Evolutionary conservation across 2,113 vertebrate genomes (phyloP), one percentile per base, ranked within the genome.

Genomic region (Scatophagus argus): DNA sequence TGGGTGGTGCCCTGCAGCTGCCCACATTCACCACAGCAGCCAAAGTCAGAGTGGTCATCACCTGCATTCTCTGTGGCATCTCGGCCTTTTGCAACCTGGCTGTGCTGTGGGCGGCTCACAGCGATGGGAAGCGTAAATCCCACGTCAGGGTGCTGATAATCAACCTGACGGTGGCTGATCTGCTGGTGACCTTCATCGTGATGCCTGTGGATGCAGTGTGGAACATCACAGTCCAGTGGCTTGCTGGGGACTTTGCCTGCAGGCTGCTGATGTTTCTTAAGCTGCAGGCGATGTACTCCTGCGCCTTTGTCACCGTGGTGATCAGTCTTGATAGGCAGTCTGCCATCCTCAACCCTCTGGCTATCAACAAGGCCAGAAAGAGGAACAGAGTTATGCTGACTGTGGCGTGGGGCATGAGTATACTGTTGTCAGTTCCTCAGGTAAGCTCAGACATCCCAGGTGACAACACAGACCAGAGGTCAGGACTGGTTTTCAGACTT

Each of bases 181-280:
- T 96, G 63, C 91, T 96, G 81, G 94, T 96, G 81, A 96, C 95
- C 0, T 90, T 95, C 75, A 86, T 92, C 0, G 95, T 97, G 85
- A 97, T 96, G 96, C 96, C 96, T 0, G 77, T 96, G 89, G 95
- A 96, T 0, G 95, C 92, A 0, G 92, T 71, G 1, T 96, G 96
- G 96, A 96, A 96, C 0, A 78, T 96, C 80, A 97, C 94, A 0
- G 91, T 96, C n/a, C 96, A 97, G 90, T 97, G 96, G 96, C 92
- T 96, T 0, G 95, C 95, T 0, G 95, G 96, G 0, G 94, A 96
- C 38, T 21, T 93, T 19, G 89, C 92, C 70, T 96, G 96, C 91
- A 94, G 94, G 77, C 54, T 95, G 4, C 89, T 96, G 73, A 96
- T 95, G 91, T 97, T 96, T 87, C 94, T 96, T 41, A 96, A 96